Percentiles rank a stretch among this genome's conserved stretches.
Conservation (phyloP, 1,140 invertebrate genomes). For the Drosophila yakuba region DNA sequence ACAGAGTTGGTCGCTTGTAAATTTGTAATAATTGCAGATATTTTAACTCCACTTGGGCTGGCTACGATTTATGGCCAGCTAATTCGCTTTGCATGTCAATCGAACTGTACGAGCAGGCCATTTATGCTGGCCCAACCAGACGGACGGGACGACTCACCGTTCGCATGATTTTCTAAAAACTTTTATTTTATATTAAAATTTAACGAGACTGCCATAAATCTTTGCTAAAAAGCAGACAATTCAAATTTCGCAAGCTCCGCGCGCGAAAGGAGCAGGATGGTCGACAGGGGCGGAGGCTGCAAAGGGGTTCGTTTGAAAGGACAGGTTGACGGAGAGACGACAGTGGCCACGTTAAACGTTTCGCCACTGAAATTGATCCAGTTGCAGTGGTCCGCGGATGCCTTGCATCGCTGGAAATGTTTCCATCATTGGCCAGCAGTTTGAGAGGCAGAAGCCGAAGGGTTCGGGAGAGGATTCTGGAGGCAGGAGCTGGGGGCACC, state of each 20-base stretch:
- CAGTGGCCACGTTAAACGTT: slow-evolving; percentile 58
- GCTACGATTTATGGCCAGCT: slow-evolving; percentile 61
- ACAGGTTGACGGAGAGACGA: slow-evolving; percentile 61
- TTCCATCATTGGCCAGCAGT: slow-evolving; percentile 59
- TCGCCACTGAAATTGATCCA: slow-evolving; percentile 82
- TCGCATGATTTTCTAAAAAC: slow-evolving; percentile 69
- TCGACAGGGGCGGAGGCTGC: slow-evolving; percentile 7
- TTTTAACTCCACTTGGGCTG: slow-evolving; percentile 30
- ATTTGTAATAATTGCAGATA: slow-evolving; percentile 66
- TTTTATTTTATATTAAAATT: slow-evolving; percentile 84
- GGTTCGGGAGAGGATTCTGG: no score
- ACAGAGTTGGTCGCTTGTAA: slow-evolving; percentile 47
- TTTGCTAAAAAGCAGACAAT: slow-evolving; percentile 81
- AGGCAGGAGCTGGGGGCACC: slow-evolving; percentile 22
- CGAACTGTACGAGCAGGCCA: slow-evolving; percentile 15
- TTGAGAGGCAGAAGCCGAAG: not conserved
- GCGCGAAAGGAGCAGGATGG: not conserved
- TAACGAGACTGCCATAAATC: slow-evolving; percentile 84
- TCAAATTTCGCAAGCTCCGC: slow-evolving; percentile 69
- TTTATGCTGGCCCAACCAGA: not conserved
- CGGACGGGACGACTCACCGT: slow-evolving; percentile 1
- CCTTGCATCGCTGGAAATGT: slow-evolving; percentile 72
- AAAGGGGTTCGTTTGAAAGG: not conserved
- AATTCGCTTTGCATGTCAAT: slow-evolving; percentile 82
- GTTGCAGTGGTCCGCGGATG: slow-evolving; percentile 67